Conservation (phyloP, 2,113 vertebrate genomes). For the Heterotis niloticus region DNA sequence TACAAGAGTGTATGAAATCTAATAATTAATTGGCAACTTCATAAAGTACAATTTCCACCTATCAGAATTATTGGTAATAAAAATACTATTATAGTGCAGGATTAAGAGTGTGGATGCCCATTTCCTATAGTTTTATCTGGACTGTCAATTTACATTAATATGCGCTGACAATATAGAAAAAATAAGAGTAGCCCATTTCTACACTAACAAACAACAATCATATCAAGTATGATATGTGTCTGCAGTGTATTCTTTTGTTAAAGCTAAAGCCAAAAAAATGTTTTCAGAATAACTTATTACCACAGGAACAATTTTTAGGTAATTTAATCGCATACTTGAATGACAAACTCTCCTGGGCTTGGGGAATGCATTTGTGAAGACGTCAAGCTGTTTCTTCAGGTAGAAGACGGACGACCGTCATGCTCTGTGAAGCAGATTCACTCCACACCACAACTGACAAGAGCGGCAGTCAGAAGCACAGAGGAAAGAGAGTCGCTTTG, state of each 20-base stretch:
- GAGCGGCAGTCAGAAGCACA: slow-evolving; percentile 16
- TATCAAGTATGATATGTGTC: neutral
- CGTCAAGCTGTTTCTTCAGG: slow-evolving; percentile 14
- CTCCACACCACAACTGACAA: slow-evolving; percentile 7
- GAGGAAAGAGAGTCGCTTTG: neutral
- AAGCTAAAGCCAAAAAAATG: neutral
- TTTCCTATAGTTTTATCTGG: too few relatives aligned
- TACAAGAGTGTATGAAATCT: too few relatives aligned
- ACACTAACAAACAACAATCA: neutral
- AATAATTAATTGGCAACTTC: too few relatives aligned
- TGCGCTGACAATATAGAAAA: neutral
- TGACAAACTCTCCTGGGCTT: neutral
- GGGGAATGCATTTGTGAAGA: slow-evolving; percentile 14
- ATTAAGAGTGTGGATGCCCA: too few relatives aligned
- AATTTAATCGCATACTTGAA: neutral
- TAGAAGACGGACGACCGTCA: neutral
- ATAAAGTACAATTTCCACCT: too few relatives aligned
- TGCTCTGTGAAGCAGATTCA: neutral
- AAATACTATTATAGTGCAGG: too few relatives aligned
- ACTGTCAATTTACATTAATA: neutral
- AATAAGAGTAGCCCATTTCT: neutral
- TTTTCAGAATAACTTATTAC: neutral
- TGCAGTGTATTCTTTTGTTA: neutral
- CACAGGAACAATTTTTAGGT: neutral
- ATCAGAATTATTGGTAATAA: too few relatives aligned